Conservation (phyloP, 2,113 vertebrate genomes). For the chimpanzee (Pan troglodytes) region DNA sequence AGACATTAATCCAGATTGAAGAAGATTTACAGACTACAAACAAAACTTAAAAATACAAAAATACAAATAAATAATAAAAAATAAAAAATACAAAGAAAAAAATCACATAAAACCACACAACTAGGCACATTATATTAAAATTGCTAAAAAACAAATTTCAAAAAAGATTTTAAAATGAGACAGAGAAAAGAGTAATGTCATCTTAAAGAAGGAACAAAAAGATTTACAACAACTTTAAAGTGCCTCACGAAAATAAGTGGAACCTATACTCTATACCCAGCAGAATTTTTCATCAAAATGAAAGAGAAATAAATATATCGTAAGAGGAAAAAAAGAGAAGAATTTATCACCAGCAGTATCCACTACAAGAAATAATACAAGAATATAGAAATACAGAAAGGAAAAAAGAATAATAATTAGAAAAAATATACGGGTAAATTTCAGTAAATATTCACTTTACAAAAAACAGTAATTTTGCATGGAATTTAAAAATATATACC, state of each 20-base stretch:
- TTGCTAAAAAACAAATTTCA: background rate
- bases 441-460: background rate
- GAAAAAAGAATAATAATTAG: background rate
- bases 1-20: background rate
- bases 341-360: background rate
- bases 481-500: background rate
- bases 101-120: too few species aligned
- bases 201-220: background rate
- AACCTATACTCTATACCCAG: background rate
- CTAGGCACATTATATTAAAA: background rate
- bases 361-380: background rate
- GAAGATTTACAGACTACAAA: background rate
- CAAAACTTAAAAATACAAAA: background rate
- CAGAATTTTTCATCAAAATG: background rate
- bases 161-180: background rate
- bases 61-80: background rate
- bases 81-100: background rate
- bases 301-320: background rate
- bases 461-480: background rate
- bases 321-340: background rate
- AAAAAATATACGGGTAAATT: background rate
- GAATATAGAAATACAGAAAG: background rate
- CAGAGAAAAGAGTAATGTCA: background rate
- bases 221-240: background rate
- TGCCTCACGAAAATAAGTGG: background rate